Evolutionary conservation across 2,797 vertebrate genomes (phyloP), one percentile per base, ranked within the genome.

Genomic region (Eidolon dupreanum): DNA sequence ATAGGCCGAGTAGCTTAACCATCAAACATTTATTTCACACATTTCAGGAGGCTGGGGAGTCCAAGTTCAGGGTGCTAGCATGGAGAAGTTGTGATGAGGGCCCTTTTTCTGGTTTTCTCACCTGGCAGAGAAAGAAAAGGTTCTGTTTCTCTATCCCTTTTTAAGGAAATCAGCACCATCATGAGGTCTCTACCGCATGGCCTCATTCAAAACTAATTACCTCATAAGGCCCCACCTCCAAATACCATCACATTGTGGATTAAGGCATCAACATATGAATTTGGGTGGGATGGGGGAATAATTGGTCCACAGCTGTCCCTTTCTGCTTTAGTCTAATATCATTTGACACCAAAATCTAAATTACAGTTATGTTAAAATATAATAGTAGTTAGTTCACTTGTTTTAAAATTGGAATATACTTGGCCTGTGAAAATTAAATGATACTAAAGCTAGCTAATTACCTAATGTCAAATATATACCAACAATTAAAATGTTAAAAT

Each of bases 301-400:
- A 49, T 73, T 26, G 55, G 53, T 90, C 24, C 46, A 53, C 11
- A 53, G 8, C 3, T 20, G 3, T 61, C 24, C 1, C 26, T 36
- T 91, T 65, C 9, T 41, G 5, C 53, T 81, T 20, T 96, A 83
- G 33, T 75, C 83, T 83, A 79, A 12, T 74, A 38, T 73, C n/a
- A 63, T 1, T 36, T 71, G 31, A 33, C n/a, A 83, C 55, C 61
- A 94, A 90, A 74, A 66, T 17, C 31, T 92, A 33, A 77, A 57
- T 65, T n/a, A 24, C 87, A 78, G 11, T 75, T 94, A 36, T 93
- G 61, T 95, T 92, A 96, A 90, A 97, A 90, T 65, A 36, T 46
- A 53, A 28, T 19, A 61, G 15, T 61, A 71, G 41, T n/a, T 82
- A 71, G 41, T n/a, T 82, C 20, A 66, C 20, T 74, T 88, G 36